These are phyloP conservation scores for Hoplostethus mediterraneus DNA, from an alignment of 2,797 vertebrate genomes.

Conservation along the genomic window DNA sequence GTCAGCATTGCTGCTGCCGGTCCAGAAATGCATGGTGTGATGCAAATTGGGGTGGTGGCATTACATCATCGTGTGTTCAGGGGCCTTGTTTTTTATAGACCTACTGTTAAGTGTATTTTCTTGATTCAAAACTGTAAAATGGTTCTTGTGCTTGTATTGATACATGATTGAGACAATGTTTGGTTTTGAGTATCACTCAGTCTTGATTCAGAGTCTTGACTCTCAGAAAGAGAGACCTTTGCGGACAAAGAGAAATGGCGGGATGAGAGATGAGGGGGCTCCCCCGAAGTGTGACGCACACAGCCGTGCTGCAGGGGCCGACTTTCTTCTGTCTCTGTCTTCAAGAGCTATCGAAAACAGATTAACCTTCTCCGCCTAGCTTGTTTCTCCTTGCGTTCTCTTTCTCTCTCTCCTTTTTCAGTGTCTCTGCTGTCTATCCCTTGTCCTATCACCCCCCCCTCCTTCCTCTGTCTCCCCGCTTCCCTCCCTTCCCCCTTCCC, in stretches of 20 bases:
- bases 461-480: slow-evolving; percentile 41
- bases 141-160: not conserved
- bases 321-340: slow-evolving; percentile 59
- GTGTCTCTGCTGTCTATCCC: slow-evolving; percentile 72
- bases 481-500: slow-evolving; percentile 12
- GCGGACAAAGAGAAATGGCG: not conserved
- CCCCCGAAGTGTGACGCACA: slow-evolving; percentile 83
- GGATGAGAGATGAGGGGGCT: slow-evolving; percentile 57
- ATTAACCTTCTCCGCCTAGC: slow-evolving; percentile 83
- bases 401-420: slow-evolving; percentile 66
- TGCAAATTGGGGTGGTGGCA: not conserved
- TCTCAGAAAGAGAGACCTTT: too few species aligned
- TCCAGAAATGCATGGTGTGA: not conserved
- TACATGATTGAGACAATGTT: too few species aligned
- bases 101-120: not conserved
- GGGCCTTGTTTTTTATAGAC: not conserved
- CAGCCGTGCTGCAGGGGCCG: slow-evolving; percentile 77
- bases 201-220: too few species aligned
- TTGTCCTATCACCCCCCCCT: slow-evolving; percentile 57
- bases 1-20: not conserved
- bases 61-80: not conserved
- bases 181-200: too few species aligned
- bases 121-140: not conserved
- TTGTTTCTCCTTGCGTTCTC: slow-evolving; percentile 46
- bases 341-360: slow-evolving; percentile 80